Evolutionary conservation across 2,888 invertebrate species (phyloP).

Genomic region (Erebia palarica): DNA sequence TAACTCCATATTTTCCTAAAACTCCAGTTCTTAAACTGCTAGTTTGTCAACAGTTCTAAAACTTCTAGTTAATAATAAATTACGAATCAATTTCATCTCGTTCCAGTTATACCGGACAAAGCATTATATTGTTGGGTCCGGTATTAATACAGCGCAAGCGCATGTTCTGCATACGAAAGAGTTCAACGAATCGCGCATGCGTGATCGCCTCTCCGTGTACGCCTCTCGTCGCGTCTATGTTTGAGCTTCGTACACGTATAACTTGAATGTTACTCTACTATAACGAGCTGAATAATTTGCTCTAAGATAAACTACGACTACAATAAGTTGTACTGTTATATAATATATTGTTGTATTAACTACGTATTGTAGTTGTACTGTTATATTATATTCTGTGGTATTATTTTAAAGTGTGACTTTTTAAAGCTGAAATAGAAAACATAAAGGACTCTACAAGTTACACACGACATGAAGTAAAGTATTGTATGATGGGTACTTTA

Average conservation of each 20-base stretch:
- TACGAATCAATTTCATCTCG: background rate
- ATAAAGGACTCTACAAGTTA: background rate
- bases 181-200: conserved; percentile 60
- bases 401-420: background rate
- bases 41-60: background rate
- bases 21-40: too few species aligned
- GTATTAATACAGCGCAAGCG: conserved; percentile 39
- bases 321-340: too few species aligned
- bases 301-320: background rate
- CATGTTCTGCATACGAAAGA: conserved; percentile 56
- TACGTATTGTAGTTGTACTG: too few species aligned
- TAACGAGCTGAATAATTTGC: background rate
- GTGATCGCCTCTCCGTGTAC: conserved; percentile 21
- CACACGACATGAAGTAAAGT: background rate
- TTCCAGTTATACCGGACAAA: conserved; percentile 21
- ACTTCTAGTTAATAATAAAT: background rate
- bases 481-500: too few species aligned
- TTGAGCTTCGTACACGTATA: conserved; percentile 9
- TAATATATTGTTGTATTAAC: background rate
- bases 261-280: background rate
- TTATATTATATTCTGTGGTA: too few species aligned
- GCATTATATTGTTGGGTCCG: conserved; percentile 13
- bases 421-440: background rate
- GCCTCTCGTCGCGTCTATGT: conserved; percentile 3
- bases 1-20: too few species aligned